These are phyloP conservation scores for Coboldia fuscipes DNA, from an alignment of 1,140 invertebrate species.

Conservation along the genomic window DNA sequence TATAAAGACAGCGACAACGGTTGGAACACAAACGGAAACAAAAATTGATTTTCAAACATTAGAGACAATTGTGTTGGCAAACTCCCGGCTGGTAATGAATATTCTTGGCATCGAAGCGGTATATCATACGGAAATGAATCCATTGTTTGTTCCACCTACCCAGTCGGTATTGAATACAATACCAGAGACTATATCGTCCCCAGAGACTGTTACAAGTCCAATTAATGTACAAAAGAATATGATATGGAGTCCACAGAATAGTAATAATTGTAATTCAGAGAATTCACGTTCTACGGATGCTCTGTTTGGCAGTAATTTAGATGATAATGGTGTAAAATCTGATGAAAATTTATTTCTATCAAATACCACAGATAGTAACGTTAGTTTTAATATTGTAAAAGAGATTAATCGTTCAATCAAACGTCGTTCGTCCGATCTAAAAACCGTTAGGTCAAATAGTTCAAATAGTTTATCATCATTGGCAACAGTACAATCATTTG, in stretches of 20 bases:
- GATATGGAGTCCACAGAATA: constrained; percentile 3
- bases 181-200: constrained; percentile 1
- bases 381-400: constrained; percentile 3
- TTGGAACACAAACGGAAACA: constrained; percentile 17
- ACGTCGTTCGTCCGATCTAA: not conserved
- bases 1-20: not conserved
- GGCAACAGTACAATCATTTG: not conserved
- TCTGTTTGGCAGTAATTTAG: constrained; percentile 6
- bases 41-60: constrained; percentile 17
- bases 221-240: not conserved
- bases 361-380: constrained; percentile 1
- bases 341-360: not conserved
- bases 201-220: not conserved
- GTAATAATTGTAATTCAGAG: constrained; percentile 10
- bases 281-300: constrained; percentile 19
- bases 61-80: constrained; percentile 16
- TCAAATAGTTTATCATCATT: constrained; percentile 4
- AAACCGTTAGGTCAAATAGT: not conserved
- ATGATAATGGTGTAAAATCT: not conserved
- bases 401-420: constrained; percentile 2
- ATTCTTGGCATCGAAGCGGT: constrained; percentile 12
- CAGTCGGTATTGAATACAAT: not conserved
- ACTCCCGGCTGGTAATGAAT: constrained; percentile 17
- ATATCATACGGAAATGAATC: not conserved
- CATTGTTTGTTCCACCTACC: not conserved